Percentiles rank a stretch among this genome's conserved stretches.
These are phyloP conservation scores for Apostichopus californicus DNA, from an alignment of 35 echinoderm and acorn worm genomes.

Conservation along the genomic window DNA sequence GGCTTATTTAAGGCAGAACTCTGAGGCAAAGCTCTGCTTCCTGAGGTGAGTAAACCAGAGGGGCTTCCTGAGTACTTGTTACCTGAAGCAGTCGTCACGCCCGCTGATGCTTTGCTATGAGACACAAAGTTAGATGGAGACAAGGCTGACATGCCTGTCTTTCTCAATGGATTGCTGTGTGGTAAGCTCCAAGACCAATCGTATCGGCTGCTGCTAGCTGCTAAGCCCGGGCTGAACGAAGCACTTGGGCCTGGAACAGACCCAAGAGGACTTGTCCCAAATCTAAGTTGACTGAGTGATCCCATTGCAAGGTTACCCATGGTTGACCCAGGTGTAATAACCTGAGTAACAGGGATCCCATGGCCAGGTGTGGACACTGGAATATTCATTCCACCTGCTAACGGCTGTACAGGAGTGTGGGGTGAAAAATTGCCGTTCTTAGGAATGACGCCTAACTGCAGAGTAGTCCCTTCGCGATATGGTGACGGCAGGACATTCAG, in stretches of 20 bases:
- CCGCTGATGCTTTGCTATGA: not conserved
- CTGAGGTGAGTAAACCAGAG: not conserved
- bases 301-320: not conserved
- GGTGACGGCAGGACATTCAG: constrained; percentile 38
- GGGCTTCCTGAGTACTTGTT: not conserved
- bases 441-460: constrained; percentile 33
- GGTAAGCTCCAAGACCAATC: not conserved
- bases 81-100: not conserved
- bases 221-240: not conserved
- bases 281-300: not conserved
- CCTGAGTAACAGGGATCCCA: not conserved
- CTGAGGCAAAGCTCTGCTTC: not conserved
- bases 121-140: not conserved
- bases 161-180: not conserved
- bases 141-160: not conserved
- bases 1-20: not conserved
- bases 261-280: not conserved
- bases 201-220: not conserved
- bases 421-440: constrained; percentile 2
- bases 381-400: not conserved
- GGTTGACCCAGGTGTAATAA: not conserved
- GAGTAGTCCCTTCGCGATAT: not conserved
- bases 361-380: not conserved
- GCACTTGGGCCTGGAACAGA: not conserved
- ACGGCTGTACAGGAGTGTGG: not conserved